Conservation (phyloP, 2,113 vertebrate species). For the Grallaria varia region DNA sequence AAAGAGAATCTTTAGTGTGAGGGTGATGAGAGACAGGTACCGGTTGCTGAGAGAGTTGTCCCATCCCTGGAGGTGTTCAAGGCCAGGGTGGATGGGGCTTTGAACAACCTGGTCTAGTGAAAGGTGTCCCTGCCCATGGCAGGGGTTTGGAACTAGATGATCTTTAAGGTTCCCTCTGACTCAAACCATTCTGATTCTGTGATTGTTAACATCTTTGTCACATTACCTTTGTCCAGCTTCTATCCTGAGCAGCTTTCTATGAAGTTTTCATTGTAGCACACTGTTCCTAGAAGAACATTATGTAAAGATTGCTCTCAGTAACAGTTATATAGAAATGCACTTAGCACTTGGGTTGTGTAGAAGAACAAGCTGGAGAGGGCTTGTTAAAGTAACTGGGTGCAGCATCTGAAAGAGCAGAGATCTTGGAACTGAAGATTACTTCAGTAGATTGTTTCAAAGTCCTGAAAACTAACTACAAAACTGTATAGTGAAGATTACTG, state of each 20-base stretch:
- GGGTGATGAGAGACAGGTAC: neutral
- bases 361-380: neutral
- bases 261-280: neutral
- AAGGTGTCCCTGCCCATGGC: neutral
- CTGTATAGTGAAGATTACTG: neutral
- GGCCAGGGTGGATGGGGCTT: neutral
- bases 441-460: neutral
- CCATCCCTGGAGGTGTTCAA: neutral
- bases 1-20: neutral
- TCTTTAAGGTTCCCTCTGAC: neutral
- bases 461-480: neutral
- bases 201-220: neutral
- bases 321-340: neutral
- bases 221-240: neutral
- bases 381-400: neutral
- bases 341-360: neutral
- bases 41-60: neutral
- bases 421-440: neutral
- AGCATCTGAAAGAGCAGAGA: neutral
- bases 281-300: neutral
- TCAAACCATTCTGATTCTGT: neutral
- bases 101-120: neutral
- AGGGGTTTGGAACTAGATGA: neutral
- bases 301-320: neutral
- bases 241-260: neutral